Evolutionary conservation across 2,113 vertebrate species (phyloP), one percentile per base, ranked within the genome.

Genomic region (Pseudorasbora parva): DNA sequence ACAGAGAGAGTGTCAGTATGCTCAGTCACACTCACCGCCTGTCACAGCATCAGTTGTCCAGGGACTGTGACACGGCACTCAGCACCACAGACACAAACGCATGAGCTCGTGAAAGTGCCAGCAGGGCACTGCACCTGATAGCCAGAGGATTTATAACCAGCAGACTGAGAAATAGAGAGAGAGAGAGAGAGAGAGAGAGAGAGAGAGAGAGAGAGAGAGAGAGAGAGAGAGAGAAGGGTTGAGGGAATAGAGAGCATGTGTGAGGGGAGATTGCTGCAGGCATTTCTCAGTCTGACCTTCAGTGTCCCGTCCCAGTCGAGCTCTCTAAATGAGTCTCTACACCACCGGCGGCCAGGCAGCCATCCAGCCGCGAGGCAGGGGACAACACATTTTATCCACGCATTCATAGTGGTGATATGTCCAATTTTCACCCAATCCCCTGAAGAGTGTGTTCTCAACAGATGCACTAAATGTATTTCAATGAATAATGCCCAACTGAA

Each of bases 81-180:
- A 84, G 78, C 11, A 56, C 86, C 74, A 83, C 86, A 91, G 88
- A 88, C 84, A 84, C 78, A 30, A 56, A 69, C 37, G 56, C 45
- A 72, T 77, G 79, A 89, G 82, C 89, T 89, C 33, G 41, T 85
- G 81, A 89, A 88, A 87, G 86, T 77, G 87, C 90, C 87, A 86
- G 73, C 82, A 81, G 69, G 49, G 49, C 85, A 69, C 85, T 45
- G 82, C 51, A 49, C 83, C 87, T 81, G 83, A 88, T 88, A 87
- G 75, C 73, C 51, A 68, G 75, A 82, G 82, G 76, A 90, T 88
- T 88, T 87, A 88, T 56, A 75, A 86, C 86, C 79, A 80, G 60
- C 84, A 83, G 86, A 82, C 81, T 79, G 78, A n/a, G 41, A 82
- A 76, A 81, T 41, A 60, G 21, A 72, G 64, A 84, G 56, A 76